Evolutionary conservation across 1,140 invertebrate genomes (phyloP).

Genomic region (Trichoplusia ni): DNA sequence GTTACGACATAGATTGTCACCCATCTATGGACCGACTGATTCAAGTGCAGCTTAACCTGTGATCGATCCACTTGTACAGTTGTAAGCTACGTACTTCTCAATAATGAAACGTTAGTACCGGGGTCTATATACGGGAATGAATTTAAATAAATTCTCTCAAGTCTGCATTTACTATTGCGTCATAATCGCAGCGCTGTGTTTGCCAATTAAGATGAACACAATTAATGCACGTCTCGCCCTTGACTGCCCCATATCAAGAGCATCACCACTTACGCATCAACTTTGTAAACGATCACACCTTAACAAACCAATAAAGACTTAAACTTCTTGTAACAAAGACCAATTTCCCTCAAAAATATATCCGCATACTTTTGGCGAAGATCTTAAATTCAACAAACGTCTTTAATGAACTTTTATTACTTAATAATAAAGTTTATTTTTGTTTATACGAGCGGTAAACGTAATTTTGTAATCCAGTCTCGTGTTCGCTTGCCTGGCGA

Average conservation of each 20-base stretch:
- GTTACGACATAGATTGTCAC: too few species aligned
- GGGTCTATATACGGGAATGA: too few species aligned
- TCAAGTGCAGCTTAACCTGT: too few species aligned
- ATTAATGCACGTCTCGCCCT: constrained; percentile 28
- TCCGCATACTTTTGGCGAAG: not conserved
- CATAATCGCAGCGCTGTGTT: not conserved
- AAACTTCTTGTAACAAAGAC: not conserved
- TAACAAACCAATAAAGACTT: not conserved
- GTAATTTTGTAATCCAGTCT: constrained; percentile 1
- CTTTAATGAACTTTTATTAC: not conserved
- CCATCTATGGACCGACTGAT: too few species aligned
- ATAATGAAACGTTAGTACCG: too few species aligned
- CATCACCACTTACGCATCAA: not conserved
- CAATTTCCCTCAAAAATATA: not conserved
- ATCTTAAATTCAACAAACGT: not conserved
- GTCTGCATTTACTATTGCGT: not conserved
- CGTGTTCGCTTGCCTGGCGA: not conserved
- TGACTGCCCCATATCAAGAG: constrained; percentile 44
- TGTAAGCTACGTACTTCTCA: too few species aligned
- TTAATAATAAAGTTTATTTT: constrained; percentile 1
- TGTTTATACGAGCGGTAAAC: not conserved
- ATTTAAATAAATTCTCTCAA: not conserved
- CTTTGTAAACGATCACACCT: not conserved
- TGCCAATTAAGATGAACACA: constrained; percentile 18
- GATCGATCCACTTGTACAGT: too few species aligned